Conservation (phyloP, 2,888 invertebrate genomes). For the Acrobasis suavella region DNA sequence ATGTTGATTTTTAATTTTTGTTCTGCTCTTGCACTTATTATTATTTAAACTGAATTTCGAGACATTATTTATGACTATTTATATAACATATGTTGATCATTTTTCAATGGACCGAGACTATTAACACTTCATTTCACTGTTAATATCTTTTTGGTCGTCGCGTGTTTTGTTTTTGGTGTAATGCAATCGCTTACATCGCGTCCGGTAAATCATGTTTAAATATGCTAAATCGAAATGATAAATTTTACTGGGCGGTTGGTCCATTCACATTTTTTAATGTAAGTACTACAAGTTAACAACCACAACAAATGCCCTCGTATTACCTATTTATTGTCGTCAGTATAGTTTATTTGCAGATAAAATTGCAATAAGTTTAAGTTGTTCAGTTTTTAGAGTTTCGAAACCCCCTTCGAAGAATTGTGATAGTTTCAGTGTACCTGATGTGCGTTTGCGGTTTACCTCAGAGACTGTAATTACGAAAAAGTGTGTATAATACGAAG, state of each 20-base stretch:
- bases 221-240: slow-evolving; percentile 39
- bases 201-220: slow-evolving; percentile 51
- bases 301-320: background rate
- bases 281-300: background rate
- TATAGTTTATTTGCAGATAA: too few relatives aligned
- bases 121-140: slow-evolving; percentile 81
- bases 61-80: slow-evolving; percentile 80
- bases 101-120: slow-evolving; percentile 81
- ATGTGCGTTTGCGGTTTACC: too few relatives aligned
- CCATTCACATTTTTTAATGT: background rate
- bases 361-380: too few relatives aligned
- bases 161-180: slow-evolving; percentile 59
- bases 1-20: slow-evolving; percentile 79
- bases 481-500: too few relatives aligned
- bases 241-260: background rate
- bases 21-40: slow-evolving; percentile 78
- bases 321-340: background rate
- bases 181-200: slow-evolving; percentile 47
- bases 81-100: slow-evolving; percentile 82
- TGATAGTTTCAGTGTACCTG: too few relatives aligned
- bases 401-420: too few relatives aligned
- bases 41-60: slow-evolving; percentile 81
- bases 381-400: too few relatives aligned
- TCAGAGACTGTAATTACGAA: too few relatives aligned
- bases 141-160: slow-evolving; percentile 68